Percentiles rank a stretch among this genome's conserved stretches.
phyloP scores from a whole-genome alignment of 2,113 vertebrate genomes.

The Lepisosteus oculatus region DNA sequence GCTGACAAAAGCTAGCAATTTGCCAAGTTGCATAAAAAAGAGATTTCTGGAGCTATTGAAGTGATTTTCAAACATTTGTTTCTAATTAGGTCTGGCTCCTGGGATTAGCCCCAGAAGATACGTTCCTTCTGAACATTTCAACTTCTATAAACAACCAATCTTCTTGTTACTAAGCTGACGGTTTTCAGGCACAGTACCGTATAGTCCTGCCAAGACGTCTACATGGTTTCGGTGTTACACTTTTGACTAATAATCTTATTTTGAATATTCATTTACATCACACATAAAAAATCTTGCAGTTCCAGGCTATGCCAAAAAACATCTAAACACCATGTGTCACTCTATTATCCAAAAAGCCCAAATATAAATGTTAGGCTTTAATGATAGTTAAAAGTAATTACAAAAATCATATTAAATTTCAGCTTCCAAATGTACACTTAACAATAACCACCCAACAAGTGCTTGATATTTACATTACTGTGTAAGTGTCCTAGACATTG shows the following conservation, averaged over 20 bases:
- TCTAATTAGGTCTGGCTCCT: slow-evolving; percentile 67
- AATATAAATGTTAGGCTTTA: slow-evolving; percentile 1
- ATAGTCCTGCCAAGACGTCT: slow-evolving; percentile 42
- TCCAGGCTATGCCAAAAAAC: slow-evolving; percentile 28
- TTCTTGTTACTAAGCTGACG: slow-evolving; percentile 50
- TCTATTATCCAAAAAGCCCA: slow-evolving; percentile 14
- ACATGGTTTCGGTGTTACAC: slow-evolving; percentile 24
- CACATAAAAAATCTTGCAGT: slow-evolving; percentile 31
- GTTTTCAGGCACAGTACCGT: slow-evolving; percentile 43
- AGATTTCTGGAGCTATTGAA: slow-evolving; percentile 57
- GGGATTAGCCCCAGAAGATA: slow-evolving; percentile 66
- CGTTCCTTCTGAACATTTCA: slow-evolving; percentile 61
- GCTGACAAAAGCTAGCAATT: slow-evolving; percentile 55
- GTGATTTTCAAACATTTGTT: slow-evolving; percentile 65
- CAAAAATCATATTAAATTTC: slow-evolving; percentile 19
- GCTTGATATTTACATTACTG: not conserved
- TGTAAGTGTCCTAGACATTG: no score
- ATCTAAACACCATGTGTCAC: slow-evolving; percentile 35
- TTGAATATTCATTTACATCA: slow-evolving; percentile 45
- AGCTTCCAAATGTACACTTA: slow-evolving; percentile 26
- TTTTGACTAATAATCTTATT: slow-evolving; percentile 39
- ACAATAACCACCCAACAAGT: slow-evolving; percentile 11
- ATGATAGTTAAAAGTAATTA: slow-evolving; percentile 24
- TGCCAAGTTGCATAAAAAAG: slow-evolving; percentile 65
- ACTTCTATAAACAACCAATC: slow-evolving; percentile 67